Evolutionary conservation across 2,797 vertebrate genomes (phyloP).

Genomic region (Alcedo quadribrachys): DNA sequence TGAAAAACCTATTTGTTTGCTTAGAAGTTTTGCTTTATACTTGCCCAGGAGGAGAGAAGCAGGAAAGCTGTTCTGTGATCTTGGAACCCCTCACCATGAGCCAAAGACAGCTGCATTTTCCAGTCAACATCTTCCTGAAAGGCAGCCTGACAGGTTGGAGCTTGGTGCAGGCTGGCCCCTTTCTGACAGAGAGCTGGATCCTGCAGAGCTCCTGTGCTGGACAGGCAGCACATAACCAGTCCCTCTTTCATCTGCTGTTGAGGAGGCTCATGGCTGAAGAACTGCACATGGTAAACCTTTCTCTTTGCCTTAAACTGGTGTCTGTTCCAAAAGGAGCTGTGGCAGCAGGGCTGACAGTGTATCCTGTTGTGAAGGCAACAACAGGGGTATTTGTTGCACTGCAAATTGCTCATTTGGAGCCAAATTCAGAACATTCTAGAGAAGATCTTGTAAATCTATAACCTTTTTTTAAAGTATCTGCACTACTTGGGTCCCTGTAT

Average conservation of each 20-base stretch:
- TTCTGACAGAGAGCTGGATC: constrained; percentile 85
- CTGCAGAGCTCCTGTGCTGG: constrained; percentile 69
- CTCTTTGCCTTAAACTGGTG: background rate
- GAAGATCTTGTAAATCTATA: background rate
- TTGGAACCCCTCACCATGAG: constrained; percentile 84
- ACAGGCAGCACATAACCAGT: background rate
- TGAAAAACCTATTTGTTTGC: background rate
- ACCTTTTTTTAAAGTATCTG: background rate
- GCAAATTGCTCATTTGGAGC: background rate
- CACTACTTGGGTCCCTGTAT: background rate
- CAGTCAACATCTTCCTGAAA: constrained; percentile 81
- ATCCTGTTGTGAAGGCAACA: background rate
- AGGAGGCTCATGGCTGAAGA: constrained; percentile 70
- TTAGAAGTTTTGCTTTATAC: background rate
- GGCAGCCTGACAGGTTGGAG: constrained; percentile 80
- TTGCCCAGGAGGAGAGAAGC: constrained; percentile 52
- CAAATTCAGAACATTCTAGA: background rate
- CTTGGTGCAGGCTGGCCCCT: constrained; percentile 50
- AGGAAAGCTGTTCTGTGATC: constrained; percentile 78
- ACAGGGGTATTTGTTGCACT: background rate
- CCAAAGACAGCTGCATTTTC: constrained; percentile 77
- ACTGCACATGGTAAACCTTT: constrained; percentile 83
- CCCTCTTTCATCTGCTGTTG: constrained; percentile 79
- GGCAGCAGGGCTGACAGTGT: background rate
- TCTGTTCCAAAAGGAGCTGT: background rate